Evolutionary conservation across 2,888 invertebrate genomes (phyloP), one percentile per base, ranked within the genome.

Genomic region (Cheilosia vulpina): DNA sequence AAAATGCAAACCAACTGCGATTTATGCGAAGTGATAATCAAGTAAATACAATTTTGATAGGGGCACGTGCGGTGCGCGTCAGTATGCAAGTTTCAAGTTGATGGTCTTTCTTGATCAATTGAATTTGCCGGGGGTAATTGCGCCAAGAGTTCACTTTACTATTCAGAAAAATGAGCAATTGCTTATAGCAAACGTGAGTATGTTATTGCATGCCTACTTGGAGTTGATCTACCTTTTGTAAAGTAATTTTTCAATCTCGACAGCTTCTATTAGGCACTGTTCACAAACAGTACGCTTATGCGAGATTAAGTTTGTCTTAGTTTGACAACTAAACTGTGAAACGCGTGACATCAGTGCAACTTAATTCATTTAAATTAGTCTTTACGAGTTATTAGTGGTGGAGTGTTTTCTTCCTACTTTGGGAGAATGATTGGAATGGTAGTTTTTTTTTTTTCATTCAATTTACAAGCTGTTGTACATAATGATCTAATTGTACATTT

Each of bases 101-200:
- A 52, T 43, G 47, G 47, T 9, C 19, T 19, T 47, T 47, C 47
- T 47, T 17, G 17, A 6, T 31, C 19, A 50, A 50, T 50, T 52
- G 19, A 52, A 19, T 50, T 50, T 34, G 17, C 38, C 38, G 27
- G n/a, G n/a, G 21, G 50, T 50, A 65, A 52, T 65, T 65, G 65
- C 50, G 19, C 21, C 13, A 43, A 60, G 34, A 65, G 50, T 52
- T 19, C 38, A 65, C 21, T 65, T 43, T 24, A 15, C n/a, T 43
- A 24, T 21, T n/a, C 11, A 21, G 63, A 34, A 34, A 19, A 66
- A 24, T 34, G 17, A 45, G 63, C 34, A 27, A 47, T 43, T 60
- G n/a, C 21, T 21, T 24, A 50, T 4, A 21, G 38, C 41, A 7
- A 21, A 24, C 27, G 5, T 34, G 50, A 50, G 11, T 19, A 58